These are phyloP conservation scores for Trematomus bernacchii DNA, from an alignment of 2,797 vertebrate genomes.

Conservation along the genomic window DNA sequence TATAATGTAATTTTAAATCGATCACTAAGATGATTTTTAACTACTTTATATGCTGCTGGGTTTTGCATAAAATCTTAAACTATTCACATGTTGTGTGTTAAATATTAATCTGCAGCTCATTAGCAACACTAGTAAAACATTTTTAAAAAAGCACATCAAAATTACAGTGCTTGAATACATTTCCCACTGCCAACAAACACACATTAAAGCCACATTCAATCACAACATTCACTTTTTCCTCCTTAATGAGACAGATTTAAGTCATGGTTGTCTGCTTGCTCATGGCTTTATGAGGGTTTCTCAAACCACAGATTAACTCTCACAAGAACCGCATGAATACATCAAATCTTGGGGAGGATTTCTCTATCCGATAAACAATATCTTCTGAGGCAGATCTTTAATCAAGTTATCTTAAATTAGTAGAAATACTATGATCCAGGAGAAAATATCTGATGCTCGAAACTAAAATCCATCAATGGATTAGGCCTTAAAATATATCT, in stretches of 20 bases:
- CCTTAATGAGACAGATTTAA: slow-evolving; percentile 17
- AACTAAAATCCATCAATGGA: slow-evolving; percentile 15
- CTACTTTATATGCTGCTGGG: neutral
- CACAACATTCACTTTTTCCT: neutral
- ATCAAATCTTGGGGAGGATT: slow-evolving; percentile 8
- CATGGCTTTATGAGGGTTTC: slow-evolving; percentile 6
- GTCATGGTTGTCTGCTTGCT: neutral
- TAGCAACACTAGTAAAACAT: neutral
- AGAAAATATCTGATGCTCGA: slow-evolving; percentile 8
- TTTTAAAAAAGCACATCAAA: slow-evolving; percentile 3
- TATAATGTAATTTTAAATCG: neutral
- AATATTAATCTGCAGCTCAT: neutral
- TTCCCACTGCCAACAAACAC: neutral
- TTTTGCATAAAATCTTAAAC: neutral
- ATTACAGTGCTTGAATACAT: neutral
- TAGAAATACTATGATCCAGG: neutral
- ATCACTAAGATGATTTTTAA: neutral
- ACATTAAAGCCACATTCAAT: neutral
- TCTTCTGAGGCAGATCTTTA: slow-evolving; percentile 1
- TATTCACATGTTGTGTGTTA: neutral
- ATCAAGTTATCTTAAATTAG: slow-evolving; percentile 2
- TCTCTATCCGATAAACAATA: neutral
- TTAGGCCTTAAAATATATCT: slow-evolving; percentile 17
- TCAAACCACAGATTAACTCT: slow-evolving; percentile 4
- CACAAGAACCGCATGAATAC: slow-evolving; percentile 3